Evolutionary conservation across 2,113 vertebrate species (phyloP).

Genomic region (Tragelaphus buxtoni): DNA sequence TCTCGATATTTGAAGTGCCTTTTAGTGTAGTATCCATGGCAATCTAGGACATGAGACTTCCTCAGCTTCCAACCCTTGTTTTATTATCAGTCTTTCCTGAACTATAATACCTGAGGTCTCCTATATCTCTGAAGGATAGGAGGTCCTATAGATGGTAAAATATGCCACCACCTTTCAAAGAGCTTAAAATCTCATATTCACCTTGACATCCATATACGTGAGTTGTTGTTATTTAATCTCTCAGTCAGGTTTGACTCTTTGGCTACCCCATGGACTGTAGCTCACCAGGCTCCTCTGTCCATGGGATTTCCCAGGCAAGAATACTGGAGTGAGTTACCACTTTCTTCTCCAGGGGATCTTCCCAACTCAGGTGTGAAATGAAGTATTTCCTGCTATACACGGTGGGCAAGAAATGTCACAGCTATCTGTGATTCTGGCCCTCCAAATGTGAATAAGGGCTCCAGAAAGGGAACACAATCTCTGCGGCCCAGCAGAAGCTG

Average conservation of each 20-base stretch:
- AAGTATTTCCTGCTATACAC: not conserved
- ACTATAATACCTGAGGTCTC: not conserved
- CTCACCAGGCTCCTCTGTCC: not conserved
- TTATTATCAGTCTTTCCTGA: not conserved
- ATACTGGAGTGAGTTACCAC: not conserved
- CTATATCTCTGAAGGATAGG: rapidly evolving
- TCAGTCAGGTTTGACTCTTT: not conserved
- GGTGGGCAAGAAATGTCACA: not conserved
- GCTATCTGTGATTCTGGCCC: not conserved
- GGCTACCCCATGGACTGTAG: not conserved
- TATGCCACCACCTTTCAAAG: not conserved
- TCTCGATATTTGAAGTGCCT: not conserved
- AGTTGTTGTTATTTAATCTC: not conserved
- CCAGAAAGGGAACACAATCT: not conserved
- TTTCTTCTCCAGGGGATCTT: not conserved
- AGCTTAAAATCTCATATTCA: not conserved
- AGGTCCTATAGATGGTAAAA: not conserved
- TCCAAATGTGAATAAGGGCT: not conserved
- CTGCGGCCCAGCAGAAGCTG: not conserved
- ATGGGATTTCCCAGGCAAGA: not conserved
- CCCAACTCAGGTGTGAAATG: not conserved
- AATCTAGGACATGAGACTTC: not conserved
- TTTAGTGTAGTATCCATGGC: not conserved
- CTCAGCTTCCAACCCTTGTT: not conserved
- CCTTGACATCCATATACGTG: not conserved